A percentile compares a stretch with the other conserved stretches of the same genome.
These are phyloP conservation scores for Sebastes trivittatus DNA, from an alignment of 2,797 vertebrate species.

Conservation along the genomic window DNA sequence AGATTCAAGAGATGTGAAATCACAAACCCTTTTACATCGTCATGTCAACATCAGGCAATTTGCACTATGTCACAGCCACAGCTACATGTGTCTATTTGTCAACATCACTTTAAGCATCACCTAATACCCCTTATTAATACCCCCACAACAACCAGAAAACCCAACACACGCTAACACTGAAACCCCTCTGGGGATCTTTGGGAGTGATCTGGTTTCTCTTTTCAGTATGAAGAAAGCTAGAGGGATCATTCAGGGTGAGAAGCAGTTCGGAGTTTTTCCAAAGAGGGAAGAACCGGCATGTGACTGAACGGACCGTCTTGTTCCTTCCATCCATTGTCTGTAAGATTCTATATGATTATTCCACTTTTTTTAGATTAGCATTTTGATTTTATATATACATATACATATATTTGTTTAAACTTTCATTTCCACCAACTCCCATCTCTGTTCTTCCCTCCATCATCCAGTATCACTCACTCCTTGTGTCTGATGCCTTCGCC, in stretches of 20 bases:
- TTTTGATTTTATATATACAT: background rate
- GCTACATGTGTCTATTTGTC: slow-evolving; percentile 59
- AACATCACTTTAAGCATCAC: slow-evolving; percentile 48
- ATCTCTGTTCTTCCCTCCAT: slow-evolving; percentile 1
- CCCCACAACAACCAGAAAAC: slow-evolving; percentile 50
- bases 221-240: slow-evolving; percentile 42
- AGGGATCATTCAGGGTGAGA: slow-evolving; percentile 17
- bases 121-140: slow-evolving; percentile 48
- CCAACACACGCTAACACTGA: slow-evolving; percentile 30
- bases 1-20: slow-evolving; percentile 1
- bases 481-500: background rate
- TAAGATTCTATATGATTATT: background rate
- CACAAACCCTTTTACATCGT: background rate
- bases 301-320: background rate
- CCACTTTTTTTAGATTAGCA: background rate
- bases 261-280: slow-evolving; percentile 15
- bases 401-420: background rate
- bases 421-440: background rate
- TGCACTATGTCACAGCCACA: slow-evolving; percentile 31
- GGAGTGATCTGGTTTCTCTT: slow-evolving; percentile 47
- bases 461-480: background rate
- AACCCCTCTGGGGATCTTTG: slow-evolving; percentile 46
- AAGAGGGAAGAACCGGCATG: background rate
- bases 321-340: background rate
- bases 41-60: slow-evolving; percentile 19